Evolutionary conservation across 30 jellyfish, hydroid and myxozoan species (phyloP).

Genomic region (Hydractinia symbiolongicarpus): DNA sequence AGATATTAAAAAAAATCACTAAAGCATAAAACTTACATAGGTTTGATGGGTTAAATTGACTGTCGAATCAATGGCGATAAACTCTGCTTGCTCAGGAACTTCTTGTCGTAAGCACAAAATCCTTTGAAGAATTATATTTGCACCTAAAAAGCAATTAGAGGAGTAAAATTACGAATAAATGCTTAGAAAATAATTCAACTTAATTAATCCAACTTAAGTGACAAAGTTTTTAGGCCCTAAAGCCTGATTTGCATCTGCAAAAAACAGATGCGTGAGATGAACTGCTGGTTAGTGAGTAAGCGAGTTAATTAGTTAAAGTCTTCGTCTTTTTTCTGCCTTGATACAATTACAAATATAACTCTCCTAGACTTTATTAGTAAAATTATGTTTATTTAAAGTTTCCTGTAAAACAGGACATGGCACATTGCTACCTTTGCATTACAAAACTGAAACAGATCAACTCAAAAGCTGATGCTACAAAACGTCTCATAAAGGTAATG

Average conservation of each 20-base stretch:
- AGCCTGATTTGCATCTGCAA: neutral
- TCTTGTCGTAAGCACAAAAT: constrained; percentile 40
- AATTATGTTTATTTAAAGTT: too few relatives aligned
- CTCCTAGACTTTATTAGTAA: too few relatives aligned
- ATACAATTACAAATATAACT: too few relatives aligned
- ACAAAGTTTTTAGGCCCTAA: neutral
- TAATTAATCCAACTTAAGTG: neutral
- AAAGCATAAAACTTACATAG: constrained; percentile 46
- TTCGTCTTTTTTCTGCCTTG: too few relatives aligned
- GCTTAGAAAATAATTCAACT: neutral
- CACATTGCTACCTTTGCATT: too few relatives aligned
- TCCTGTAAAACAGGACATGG: too few relatives aligned
- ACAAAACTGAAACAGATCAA: too few relatives aligned
- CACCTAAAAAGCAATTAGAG: constrained; percentile 37
- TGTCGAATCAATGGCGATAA: constrained; percentile 56
- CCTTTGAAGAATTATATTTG: constrained; percentile 80
- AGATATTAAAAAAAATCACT: too few relatives aligned
- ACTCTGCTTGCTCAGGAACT: constrained; percentile 74
- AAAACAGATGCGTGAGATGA: neutral
- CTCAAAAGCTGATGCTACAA: too few relatives aligned
- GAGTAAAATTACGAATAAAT: neutral
- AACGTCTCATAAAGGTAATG: too few relatives aligned
- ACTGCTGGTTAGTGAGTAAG: too few relatives aligned
- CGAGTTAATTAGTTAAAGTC: too few relatives aligned
- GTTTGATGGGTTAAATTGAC: constrained; percentile 36